These are phyloP conservation scores for Torymus tubicola DNA, from an alignment of 2,888 invertebrate genomes.

Conservation along the genomic window DNA sequence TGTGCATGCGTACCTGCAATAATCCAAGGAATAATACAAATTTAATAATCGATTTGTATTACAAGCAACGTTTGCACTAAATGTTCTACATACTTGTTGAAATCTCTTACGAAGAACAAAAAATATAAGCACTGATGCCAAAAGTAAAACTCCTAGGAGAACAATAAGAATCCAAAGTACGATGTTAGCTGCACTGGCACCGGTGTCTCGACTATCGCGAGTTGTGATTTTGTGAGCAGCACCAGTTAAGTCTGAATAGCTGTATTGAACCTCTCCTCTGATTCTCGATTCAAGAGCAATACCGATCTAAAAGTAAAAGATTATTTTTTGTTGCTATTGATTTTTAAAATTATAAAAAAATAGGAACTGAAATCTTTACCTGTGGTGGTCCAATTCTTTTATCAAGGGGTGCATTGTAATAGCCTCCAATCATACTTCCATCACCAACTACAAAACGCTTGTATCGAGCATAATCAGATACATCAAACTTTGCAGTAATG, in stretches of 20 bases:
- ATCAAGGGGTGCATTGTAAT: constrained; percentile 86
- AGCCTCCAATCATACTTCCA: constrained; percentile 84
- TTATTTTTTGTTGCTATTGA: constrained; percentile 5
- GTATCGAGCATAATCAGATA: constrained; percentile 77
- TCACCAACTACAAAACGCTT: constrained; percentile 88
- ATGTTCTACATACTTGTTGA: constrained; percentile 71
- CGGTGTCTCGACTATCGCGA: constrained; percentile 25
- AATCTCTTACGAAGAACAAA: constrained; percentile 78
- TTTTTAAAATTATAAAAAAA: not conserved
- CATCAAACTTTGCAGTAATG: constrained; percentile 87
- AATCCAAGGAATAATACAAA: constrained; percentile 7
- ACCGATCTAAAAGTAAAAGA: constrained; percentile 63
- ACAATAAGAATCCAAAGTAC: constrained; percentile 83
- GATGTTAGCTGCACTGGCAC: constrained; percentile 66
- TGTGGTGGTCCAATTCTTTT: constrained; percentile 73
- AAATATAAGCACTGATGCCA: constrained; percentile 81
- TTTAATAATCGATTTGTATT: not conserved
- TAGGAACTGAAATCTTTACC: constrained; percentile 6
- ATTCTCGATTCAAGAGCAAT: constrained; percentile 77
- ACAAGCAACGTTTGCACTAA: not conserved
- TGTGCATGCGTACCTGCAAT: constrained; percentile 73
- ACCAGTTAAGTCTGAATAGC: constrained; percentile 68
- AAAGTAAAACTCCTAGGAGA: constrained; percentile 82
- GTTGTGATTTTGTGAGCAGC: constrained; percentile 28
- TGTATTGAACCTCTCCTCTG: constrained; percentile 71